Evolutionary conservation across 2,888 invertebrate genomes (phyloP).

Genomic region (Nineta flava): DNA sequence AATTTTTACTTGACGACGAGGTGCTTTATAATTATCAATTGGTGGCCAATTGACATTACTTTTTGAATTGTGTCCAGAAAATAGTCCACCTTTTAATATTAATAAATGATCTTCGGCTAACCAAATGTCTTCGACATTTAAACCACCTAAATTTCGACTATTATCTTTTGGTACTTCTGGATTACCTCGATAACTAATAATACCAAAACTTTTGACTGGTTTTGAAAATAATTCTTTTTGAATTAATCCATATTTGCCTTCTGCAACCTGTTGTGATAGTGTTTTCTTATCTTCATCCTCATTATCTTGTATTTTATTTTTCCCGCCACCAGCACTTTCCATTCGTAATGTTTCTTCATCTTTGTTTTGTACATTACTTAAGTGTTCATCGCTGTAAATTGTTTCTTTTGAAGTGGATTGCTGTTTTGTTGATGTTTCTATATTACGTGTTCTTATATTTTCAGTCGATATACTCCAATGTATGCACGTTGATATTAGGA

Average conservation of each 20-base stretch:
- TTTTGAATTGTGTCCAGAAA: constrained; percentile 32
- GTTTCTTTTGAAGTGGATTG: constrained; percentile 10
- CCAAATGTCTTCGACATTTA: constrained; percentile 78
- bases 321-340: constrained; percentile 9
- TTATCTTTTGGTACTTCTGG: constrained; percentile 70
- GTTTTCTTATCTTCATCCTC: constrained; percentile 68
- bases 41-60: constrained; percentile 53
- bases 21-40: constrained; percentile 72
- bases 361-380: constrained; percentile 6
- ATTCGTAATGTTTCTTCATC: constrained; percentile 4
- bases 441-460: no score
- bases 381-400: not conserved
- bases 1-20: constrained; percentile 68
- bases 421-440: constrained; percentile 13
- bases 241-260: constrained; percentile 79
- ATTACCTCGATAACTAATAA: constrained; percentile 67
- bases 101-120: constrained; percentile 75
- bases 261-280: constrained; percentile 74
- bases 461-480: no score
- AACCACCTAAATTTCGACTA: constrained; percentile 56
- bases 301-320: constrained; percentile 14
- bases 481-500: no score
- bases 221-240: constrained; percentile 67
- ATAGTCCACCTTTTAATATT: constrained; percentile 63
- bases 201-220: constrained; percentile 57